Conservation (phyloP, 2,113 vertebrate genomes). For the Hemiscyllium ocellatum region DNA sequence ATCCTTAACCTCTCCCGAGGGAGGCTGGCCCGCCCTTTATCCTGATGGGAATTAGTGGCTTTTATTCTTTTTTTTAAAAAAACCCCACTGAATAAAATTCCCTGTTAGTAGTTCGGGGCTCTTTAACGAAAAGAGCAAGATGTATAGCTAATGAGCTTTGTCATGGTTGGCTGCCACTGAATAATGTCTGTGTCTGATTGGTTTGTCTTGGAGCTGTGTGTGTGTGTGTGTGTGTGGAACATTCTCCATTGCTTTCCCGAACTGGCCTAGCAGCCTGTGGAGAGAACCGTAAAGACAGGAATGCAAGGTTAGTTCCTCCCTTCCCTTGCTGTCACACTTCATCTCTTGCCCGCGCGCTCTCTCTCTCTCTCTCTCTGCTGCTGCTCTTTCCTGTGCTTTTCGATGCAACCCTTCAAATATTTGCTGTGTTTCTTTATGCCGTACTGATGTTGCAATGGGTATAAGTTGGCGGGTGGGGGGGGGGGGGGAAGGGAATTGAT, state of each 20-base stretch:
- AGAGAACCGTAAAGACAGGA: slow-evolving; percentile 33
- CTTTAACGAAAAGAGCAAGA: slow-evolving; percentile 38
- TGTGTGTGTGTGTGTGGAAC: slow-evolving; percentile 29
- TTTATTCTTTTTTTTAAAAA: neutral
- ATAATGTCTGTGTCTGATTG: slow-evolving; percentile 53
- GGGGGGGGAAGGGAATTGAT: slow-evolving; percentile 21
- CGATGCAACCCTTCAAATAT: neutral
- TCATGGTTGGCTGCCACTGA: slow-evolving; percentile 59
- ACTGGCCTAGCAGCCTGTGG: neutral
- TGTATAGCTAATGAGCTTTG: slow-evolving; percentile 57
- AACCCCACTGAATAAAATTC: slow-evolving; percentile 34
- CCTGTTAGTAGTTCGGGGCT: slow-evolving; percentile 28
- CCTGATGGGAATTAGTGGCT: slow-evolving; percentile 11
- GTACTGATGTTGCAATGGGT: slow-evolving; percentile 15
- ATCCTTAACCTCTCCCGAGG: slow-evolving; percentile 29
- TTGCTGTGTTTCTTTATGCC: neutral
- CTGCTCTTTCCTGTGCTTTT: neutral
- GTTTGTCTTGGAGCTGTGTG: slow-evolving; percentile 55
- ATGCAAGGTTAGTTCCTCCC: slow-evolving; percentile 33
- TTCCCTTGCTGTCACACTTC: neutral
- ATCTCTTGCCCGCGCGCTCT: neutral
- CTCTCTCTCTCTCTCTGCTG: neutral
- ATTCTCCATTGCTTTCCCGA: slow-evolving; percentile 35
- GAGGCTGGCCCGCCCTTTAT: neutral
- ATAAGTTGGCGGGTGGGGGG: too few species aligned